Base-by-base conservation (phyloP, 1,140 invertebrate genomes). In the Babylonia areolata region DNA sequence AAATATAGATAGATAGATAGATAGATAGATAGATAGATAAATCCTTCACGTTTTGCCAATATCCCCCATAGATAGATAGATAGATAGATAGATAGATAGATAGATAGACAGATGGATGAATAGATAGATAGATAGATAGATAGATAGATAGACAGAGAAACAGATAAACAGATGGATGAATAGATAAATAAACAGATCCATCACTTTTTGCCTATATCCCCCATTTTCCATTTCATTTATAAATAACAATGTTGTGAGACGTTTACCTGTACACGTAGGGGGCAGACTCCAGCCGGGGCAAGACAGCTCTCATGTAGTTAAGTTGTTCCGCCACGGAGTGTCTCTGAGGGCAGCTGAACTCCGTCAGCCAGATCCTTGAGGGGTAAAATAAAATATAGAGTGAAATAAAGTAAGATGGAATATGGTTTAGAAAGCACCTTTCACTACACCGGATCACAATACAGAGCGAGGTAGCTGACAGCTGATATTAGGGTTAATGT, bases 321-420 rank as follows among this genome's bases (percentile, higher is more conserved):
- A 91, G 81, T 42, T 91, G 85, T 20, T 86, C 87, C 3, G 82
- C 37, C 17, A 51, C 73, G 17, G 87, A 87, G 31, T 75, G 64
- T 23, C 35, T 84, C n/a, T 79, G 23, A 9, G 87, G 87, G 51
- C 90, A 91, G 33, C 87, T 82, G 83, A 91, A 91, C 81, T 91
- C 90, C 2, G 90, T 91, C 54, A 91, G 69, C 90, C 84, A 85
- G 33, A 85, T 85, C 51, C 75, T 85, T 54, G 5, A 31, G n/a
- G 35, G 20, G n/a, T n/a, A n/a, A n/a, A n/a, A n/a, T n/a, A n/a
- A n/a, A n/a, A n/a, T n/a, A n/a, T n/a, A n/a, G n/a, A n/a, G n/a
- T n/a, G n/a, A n/a, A n/a, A n/a, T n/a, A n/a, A n/a, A n/a, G n/a
- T n/a, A n/a, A n/a, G n/a, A n/a, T n/a, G n/a, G n/a, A n/a, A n/a